Conservation (phyloP, 1,140 invertebrate species). For the Anoplophora glabripennis region DNA sequence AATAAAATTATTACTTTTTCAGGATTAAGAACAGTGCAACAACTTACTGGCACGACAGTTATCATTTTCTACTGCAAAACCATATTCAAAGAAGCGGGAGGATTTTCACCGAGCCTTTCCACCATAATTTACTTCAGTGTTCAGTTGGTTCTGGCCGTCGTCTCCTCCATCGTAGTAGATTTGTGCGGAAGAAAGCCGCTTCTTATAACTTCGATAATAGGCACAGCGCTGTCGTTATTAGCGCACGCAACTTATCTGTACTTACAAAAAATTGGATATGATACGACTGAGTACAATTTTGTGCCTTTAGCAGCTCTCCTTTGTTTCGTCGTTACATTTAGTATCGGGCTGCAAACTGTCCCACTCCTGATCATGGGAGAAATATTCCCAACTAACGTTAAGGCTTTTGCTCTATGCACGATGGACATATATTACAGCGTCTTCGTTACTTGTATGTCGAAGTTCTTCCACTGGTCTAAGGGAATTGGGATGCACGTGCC, state of each 20-base stretch:
- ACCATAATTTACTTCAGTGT: constrained; percentile 62
- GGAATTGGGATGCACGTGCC: constrained; percentile 62
- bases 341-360: constrained; percentile 67
- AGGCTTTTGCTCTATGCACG: constrained; percentile 65
- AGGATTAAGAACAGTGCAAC: constrained; percentile 62
- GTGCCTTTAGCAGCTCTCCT: constrained; percentile 64
- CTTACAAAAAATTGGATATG: constrained; percentile 47
- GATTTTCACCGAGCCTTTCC: constrained; percentile 37
- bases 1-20: not conserved
- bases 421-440: constrained; percentile 68
- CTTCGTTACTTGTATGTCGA: constrained; percentile 70
- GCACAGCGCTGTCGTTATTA: constrained; percentile 54
- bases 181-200: constrained; percentile 67
- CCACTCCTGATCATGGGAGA: constrained; percentile 71
- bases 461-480: constrained; percentile 63
- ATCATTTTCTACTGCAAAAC: constrained; percentile 73
- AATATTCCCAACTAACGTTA: constrained; percentile 68
- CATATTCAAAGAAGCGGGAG: constrained; percentile 63
- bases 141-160: constrained; percentile 62
- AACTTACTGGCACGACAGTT: constrained; percentile 73
- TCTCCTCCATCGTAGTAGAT: constrained; percentile 67
- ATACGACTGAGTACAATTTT: constrained; percentile 50
- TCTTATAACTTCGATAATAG: constrained; percentile 59
- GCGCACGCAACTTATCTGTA: constrained; percentile 62
- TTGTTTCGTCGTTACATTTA: constrained; percentile 66